Base-by-base conservation (phyloP, 2,797 vertebrate genomes). In the Balearica regulorum region DNA sequence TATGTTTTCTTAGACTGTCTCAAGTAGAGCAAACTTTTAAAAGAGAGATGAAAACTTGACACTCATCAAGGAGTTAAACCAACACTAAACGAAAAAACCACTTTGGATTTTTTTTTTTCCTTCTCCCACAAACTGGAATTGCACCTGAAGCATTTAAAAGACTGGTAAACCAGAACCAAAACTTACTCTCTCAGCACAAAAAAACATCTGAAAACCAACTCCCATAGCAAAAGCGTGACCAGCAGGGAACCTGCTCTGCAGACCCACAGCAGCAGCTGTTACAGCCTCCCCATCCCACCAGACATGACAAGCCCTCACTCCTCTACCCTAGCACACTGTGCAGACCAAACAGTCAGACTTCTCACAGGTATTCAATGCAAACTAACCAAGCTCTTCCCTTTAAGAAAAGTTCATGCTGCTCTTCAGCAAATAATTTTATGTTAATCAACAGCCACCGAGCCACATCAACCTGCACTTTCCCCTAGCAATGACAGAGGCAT, bases 361-460 rank as follows among this genome's bases (percentile, higher is more conserved):
- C 33, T 31, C 29, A 73, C 12, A 21, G 41, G 35, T 16, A 41
- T 11, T 53, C 46, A 33, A 0, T 1, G 19, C 0, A 0, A 77
- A 60, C 19, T 54, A 71, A 76, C 16, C 48, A 58, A 54, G 24
- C 13, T 55, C 19, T 29, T 61, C 43, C 25, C 18, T 1, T 29
- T 55, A 68, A 6, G 8, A 19, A 76, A 60, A 69, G 28, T 35
- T 18, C n/a, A 48, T 16, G 33, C 25, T 69, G 41, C 60, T 70
- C 13, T 41, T 26, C 22, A 55, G 53, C 24, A n/a, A 85, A 81
- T 51, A 26, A 37, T 6, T 64, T 28, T 39, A 41, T 6, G 33
- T 21, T 55, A 76, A 83, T 43, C 31, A 51, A 22, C 0, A 3
- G 17, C 18, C 22, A 44, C 37, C 1, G 0, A 41, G 81, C 14